Conservation (phyloP, 2,888 invertebrate genomes). For the Anagyrus pseudococci region DNA sequence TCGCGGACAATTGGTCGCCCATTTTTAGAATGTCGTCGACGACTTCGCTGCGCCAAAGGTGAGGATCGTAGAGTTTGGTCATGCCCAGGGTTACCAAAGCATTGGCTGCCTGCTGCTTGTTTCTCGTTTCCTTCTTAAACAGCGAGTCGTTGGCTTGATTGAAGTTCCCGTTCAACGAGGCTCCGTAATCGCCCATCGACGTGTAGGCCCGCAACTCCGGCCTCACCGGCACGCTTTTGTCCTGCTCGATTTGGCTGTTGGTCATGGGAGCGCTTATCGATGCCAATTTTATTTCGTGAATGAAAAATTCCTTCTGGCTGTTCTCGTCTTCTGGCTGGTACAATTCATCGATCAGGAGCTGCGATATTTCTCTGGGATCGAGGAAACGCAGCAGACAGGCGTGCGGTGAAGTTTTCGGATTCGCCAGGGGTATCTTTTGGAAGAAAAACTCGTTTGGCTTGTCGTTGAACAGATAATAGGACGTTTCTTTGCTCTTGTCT, state of each 20-base stretch:
- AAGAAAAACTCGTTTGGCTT: constrained; percentile 57
- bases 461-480: constrained; percentile 63
- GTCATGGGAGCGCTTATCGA: constrained; percentile 48
- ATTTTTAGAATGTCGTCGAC: constrained; percentile 65
- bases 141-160: constrained; percentile 59
- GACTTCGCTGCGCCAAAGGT: constrained; percentile 69
- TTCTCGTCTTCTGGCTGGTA: constrained; percentile 37
- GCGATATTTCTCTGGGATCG: constrained; percentile 53
- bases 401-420: background rate
- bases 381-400: constrained; percentile 60
- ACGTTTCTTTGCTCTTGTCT: constrained; percentile 39
- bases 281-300: constrained; percentile 48
- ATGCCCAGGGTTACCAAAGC: constrained; percentile 68
- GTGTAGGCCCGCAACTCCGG: constrained; percentile 61
- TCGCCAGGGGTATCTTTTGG: background rate
- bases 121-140: constrained; percentile 59
- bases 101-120: constrained; percentile 65
- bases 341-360: constrained; percentile 55
- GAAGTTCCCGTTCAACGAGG: constrained; percentile 51
- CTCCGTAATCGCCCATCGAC: constrained; percentile 56
- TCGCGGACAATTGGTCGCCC: constrained; percentile 64
- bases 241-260: constrained; percentile 51
- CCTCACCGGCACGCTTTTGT: constrained; percentile 49
- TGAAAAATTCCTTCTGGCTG: constrained; percentile 44
- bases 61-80: constrained; percentile 67